phyloP scores from a whole-genome alignment of 2,888 invertebrate genomes.

The Eupithecia inturbata region DNA sequence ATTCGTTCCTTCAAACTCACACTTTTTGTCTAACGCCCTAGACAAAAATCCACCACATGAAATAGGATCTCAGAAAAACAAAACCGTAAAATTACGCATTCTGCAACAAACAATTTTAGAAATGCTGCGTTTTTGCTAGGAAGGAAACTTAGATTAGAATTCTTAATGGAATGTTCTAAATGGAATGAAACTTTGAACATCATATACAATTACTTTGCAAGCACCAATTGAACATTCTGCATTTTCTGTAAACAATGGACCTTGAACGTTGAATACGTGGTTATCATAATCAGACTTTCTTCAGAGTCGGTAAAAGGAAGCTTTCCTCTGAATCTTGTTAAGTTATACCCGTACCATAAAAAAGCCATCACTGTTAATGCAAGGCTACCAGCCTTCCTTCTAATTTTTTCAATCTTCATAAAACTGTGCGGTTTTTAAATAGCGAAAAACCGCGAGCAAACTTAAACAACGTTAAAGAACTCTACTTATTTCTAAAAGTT shows the following conservation, averaged over 20 bases:
- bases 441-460: neutral
- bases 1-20: no score
- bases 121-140: neutral
- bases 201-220: neutral
- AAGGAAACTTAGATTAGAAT: neutral
- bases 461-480: neutral
- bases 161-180: neutral
- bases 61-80: neutral
- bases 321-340: neutral
- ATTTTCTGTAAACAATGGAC: neutral
- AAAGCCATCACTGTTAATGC: no score
- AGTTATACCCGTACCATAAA: neutral
- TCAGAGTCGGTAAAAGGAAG: neutral
- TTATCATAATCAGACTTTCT: neutral
- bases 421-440: no score
- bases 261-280: neutral
- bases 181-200: neutral
- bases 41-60: neutral
- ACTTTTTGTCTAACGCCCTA: no score
- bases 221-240: neutral
- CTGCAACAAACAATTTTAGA: neutral
- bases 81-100: slow-evolving; percentile 1
- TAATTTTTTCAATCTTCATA: no score
- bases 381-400: no score
- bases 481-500: neutral